Percentiles rank a stretch among this genome's conserved stretches.
These are phyloP conservation scores for Desmodus rotundus DNA, from an alignment of 2,113 vertebrate species.

Conservation along the genomic window DNA sequence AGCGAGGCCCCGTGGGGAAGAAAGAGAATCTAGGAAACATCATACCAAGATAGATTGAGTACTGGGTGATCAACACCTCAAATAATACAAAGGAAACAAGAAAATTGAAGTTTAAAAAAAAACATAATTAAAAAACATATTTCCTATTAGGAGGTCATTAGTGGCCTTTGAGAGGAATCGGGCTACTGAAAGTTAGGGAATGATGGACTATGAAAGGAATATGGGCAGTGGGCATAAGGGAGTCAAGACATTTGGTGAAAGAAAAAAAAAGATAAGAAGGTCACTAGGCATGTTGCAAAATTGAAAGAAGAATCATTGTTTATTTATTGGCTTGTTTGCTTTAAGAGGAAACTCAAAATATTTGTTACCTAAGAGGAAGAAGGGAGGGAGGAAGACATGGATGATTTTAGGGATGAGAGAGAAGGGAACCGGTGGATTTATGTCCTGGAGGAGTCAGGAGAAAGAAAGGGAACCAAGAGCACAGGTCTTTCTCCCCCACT, in stretches of 20 bases:
- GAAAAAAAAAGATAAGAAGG: background rate
- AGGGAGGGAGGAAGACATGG: background rate
- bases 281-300: background rate
- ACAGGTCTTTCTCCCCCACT: background rate
- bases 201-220: background rate
- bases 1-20: background rate
- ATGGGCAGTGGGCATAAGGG: background rate
- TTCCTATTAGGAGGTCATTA: background rate
- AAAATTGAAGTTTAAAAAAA: background rate
- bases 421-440: background rate
- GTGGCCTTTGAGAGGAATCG: background rate
- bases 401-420: background rate
- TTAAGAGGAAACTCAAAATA: background rate
- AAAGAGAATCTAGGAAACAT: background rate
- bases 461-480: background rate
- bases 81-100: background rate
- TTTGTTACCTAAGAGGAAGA: background rate
- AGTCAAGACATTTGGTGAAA: background rate
- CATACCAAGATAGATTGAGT: background rate
- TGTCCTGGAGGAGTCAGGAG: background rate
- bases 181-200: background rate
- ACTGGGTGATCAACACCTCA: background rate
- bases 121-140: too few relatives aligned
- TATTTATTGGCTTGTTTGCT: background rate
- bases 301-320: background rate